phyloP scores from a whole-genome alignment of 2,113 vertebrate species.

The Melospiza georgiana region DNA sequence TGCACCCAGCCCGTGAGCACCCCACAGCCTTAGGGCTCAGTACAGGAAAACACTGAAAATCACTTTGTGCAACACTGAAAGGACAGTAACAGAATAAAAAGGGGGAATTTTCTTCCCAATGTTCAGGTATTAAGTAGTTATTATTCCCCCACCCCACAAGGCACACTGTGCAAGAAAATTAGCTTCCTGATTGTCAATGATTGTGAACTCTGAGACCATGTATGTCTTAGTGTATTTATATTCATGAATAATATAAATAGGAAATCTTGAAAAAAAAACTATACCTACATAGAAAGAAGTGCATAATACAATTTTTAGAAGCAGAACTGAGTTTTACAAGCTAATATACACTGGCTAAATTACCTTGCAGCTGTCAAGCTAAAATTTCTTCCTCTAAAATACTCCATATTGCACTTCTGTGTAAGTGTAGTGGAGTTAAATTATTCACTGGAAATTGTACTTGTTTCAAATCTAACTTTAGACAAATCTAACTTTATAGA shows the following conservation, averaged over 20 bases:
- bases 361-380: not conserved
- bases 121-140: not conserved
- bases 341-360: not conserved
- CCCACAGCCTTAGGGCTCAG: not conserved
- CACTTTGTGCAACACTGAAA: not conserved
- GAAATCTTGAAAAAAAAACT: not conserved
- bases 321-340: not conserved
- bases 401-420: not conserved
- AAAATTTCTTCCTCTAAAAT: not conserved
- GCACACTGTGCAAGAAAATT: not conserved
- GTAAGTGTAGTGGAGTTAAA: not conserved
- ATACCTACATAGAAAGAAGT: not conserved
- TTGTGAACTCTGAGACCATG: not conserved
- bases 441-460: not conserved
- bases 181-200: not conserved
- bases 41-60: not conserved
- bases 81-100: not conserved
- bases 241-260: not conserved
- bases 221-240: not conserved
- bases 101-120: not conserved
- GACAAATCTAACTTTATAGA: not conserved
- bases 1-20: not conserved
- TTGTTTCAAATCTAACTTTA: not conserved
- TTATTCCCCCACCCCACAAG: not conserved
- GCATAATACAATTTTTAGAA: not conserved